Evolutionary conservation across 2,888 invertebrate species (phyloP).

Genomic region (Ctena decussata): DNA sequence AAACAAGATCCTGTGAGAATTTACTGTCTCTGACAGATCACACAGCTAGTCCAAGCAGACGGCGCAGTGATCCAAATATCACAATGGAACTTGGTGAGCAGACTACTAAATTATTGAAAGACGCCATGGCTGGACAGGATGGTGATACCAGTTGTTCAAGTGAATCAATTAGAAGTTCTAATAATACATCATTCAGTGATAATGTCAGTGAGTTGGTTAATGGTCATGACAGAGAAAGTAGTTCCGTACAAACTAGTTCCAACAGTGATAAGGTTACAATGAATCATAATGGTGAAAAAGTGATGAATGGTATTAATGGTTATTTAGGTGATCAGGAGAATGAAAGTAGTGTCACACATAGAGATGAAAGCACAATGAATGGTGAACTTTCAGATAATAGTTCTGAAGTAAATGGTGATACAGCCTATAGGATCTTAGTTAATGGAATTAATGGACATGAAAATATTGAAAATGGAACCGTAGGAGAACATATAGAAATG

Average conservation of each 20-base stretch:
- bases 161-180: constrained; percentile 61
- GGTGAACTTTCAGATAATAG: neutral
- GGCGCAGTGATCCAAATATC: constrained; percentile 95
- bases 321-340: too few relatives aligned
- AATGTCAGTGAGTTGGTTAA: constrained; percentile 30
- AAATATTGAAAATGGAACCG: constrained; percentile 1
- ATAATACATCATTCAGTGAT: constrained; percentile 50
- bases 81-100: constrained; percentile 71
- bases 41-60: constrained; percentile 89
- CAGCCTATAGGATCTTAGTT: constrained; percentile 1
- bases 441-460: neutral
- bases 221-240: constrained; percentile 16
- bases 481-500: neutral
- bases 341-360: constrained; percentile 23
- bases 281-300: constrained; percentile 21
- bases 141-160: constrained; percentile 65
- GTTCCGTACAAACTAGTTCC: constrained; percentile 17
- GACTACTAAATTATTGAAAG: constrained; percentile 58
- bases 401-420: constrained; percentile 42
- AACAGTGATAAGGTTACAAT: constrained; percentile 9
- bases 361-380: constrained; percentile 23
- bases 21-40: constrained; percentile 88
- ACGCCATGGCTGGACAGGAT: constrained; percentile 55
- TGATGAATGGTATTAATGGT: constrained; percentile 22
- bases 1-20: constrained; percentile 95